A percentile compares a stretch with the other conserved stretches of the same genome.
phyloP scores from a whole-genome alignment of 1,140 invertebrate genomes.

The Pectinophora gossypiella region DNA sequence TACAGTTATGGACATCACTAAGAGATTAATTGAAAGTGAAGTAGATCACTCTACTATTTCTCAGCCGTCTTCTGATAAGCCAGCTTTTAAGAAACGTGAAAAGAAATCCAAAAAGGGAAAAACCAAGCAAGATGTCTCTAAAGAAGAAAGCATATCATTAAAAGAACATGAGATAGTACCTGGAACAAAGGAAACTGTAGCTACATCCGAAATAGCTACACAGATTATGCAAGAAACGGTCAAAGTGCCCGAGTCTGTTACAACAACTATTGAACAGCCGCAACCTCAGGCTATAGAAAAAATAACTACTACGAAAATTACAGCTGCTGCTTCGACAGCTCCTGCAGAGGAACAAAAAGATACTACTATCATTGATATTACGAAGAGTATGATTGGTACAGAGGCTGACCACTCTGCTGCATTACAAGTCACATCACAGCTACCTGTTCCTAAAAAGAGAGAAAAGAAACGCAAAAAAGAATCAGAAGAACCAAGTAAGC shows the following conservation, averaged over 20 bases:
- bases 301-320: background rate
- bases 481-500: background rate
- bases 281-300: background rate
- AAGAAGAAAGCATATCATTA: no score
- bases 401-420: slow-evolving; percentile 11
- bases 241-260: background rate
- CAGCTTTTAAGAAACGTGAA: background rate
- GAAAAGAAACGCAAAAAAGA: background rate
- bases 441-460: slow-evolving; percentile 1
- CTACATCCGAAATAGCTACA: background rate
- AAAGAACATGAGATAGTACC: no score
- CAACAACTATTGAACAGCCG: background rate
- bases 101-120: background rate
- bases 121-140: slow-evolving; percentile 2
- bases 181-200: background rate
- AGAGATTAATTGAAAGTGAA: slow-evolving; percentile 17
- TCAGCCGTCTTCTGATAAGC: slow-evolving; percentile 8
- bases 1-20: slow-evolving; percentile 11
- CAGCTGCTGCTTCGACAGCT: background rate
- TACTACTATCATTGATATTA: slow-evolving; percentile 8
- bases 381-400: slow-evolving; percentile 10
- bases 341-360: slow-evolving; percentile 1
- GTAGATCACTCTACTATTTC: slow-evolving; percentile 12
- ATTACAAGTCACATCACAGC: background rate
- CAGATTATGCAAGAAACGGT: background rate